These are phyloP conservation scores for Turdus rufiventris DNA, from an alignment of 2,113 vertebrate genomes.

Conservation along the genomic window DNA sequence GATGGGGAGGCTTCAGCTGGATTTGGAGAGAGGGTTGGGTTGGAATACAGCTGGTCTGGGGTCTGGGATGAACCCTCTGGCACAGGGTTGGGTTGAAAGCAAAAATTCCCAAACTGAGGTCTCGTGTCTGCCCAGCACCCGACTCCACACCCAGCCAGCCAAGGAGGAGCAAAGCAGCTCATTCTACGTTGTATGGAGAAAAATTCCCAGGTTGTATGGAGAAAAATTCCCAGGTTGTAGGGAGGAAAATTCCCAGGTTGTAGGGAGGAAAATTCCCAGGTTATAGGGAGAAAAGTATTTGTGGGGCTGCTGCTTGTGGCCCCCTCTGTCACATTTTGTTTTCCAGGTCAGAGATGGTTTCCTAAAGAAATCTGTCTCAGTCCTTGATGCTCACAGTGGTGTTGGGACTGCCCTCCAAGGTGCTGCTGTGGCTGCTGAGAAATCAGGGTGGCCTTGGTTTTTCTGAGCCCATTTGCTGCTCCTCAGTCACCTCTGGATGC, in stretches of 20 bases:
- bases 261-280: background rate
- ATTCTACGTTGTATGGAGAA: background rate
- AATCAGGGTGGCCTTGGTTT: background rate
- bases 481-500: background rate
- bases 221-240: no score
- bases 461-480: background rate
- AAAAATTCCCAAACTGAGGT: background rate
- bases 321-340: background rate
- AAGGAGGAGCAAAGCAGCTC: background rate
- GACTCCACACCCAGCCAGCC: background rate
- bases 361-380: background rate
- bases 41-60: fast-evolving
- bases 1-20: background rate
- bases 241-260: background rate
- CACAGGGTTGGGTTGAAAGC: background rate
- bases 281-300: background rate
- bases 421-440: background rate
- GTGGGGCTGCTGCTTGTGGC: background rate
- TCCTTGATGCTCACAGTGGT: background rate
- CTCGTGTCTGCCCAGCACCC: fast-evolving
- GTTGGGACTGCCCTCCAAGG: background rate
- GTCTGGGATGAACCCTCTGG: background rate
- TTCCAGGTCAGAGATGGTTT: background rate
- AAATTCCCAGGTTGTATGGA: background rate
- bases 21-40: background rate